Evolutionary conservation across 92 coral and sea anemone genomes (phyloP), one percentile per base, ranked within the genome.

Genomic region (Zoanthus sansibaricus): DNA sequence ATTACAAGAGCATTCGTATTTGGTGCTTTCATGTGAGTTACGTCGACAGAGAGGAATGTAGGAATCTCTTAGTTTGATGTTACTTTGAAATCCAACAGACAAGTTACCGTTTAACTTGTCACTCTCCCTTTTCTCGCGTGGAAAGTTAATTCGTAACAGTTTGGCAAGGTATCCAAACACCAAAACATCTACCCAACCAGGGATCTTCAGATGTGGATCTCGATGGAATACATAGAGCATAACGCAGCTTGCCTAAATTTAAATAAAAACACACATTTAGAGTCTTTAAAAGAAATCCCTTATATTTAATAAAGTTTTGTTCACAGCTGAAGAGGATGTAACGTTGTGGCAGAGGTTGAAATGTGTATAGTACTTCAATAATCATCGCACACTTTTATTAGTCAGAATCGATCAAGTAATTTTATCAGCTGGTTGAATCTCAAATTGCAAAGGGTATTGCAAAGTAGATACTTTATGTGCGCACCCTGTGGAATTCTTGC

Each of bases 121-220:
- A 14, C 56, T 89, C 54, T 87, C 89, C 17, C 71, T 56, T 56
- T 87, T 71, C 11, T 82, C 91, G 5, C 48, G 42, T n/a, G 87
- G 86, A 45, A 72, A 52, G 70, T 78, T 87, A 47, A 89, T 71
- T 67, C 98, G 88, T 52, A 94, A 78, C 33, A 96, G 32, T 46
- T 86, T 93, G 32, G 98, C 95, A 55, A 93, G 92, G 78, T 89
- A 80, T 75, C 93, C 86, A 55, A 96, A 96, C 20, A 96, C 88
- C 52, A 96, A 5, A 75, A 84, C 84, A 42, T 95, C 94, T 49
- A 94, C 91, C 91, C 94, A 87, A 10, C 68, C 62, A 12, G 98
- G 95, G 92, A 96, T 96, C 16, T 94, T 86, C 18, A 86, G 77
- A 42, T 92, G 84, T 37, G 93, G 82, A 47, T 94, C 94, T 9